Percentiles rank a stretch among this genome's conserved stretches.
These are phyloP conservation scores for Leptobrachium leishanense DNA, from an alignment of 2,113 vertebrate genomes.

Conservation along the genomic window DNA sequence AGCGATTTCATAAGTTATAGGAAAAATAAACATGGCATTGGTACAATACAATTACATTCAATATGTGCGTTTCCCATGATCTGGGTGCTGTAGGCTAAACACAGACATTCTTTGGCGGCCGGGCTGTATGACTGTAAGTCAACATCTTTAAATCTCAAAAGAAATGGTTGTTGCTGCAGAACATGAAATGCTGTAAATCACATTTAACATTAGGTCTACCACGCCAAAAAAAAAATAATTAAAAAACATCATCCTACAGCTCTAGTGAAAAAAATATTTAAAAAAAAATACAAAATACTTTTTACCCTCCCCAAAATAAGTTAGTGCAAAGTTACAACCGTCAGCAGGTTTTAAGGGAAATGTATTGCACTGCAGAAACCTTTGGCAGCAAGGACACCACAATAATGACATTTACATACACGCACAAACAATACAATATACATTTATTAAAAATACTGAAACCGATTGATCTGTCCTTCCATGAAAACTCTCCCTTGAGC, in stretches of 20 bases:
- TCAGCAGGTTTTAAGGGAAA: constrained; percentile 10
- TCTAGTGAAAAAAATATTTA: too few species aligned
- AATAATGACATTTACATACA: neutral
- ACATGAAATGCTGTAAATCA: too few species aligned
- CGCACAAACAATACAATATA: neutral
- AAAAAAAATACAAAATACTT: neutral
- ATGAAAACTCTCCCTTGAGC: neutral
- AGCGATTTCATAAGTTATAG: constrained; percentile 86
- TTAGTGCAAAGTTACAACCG: constrained; percentile 40
- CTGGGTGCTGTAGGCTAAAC: neutral
- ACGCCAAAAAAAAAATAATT: too few species aligned
- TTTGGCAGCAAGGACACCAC: neutral
- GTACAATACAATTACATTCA: constrained; percentile 73
- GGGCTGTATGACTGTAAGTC: too few species aligned
- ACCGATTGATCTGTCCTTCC: neutral
- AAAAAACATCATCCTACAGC: too few species aligned
- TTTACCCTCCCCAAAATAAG: constrained; percentile 15
- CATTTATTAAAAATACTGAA: constrained; percentile 8
- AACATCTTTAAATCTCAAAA: too few species aligned
- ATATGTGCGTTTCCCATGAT: constrained; percentile 35
- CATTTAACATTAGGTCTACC: too few species aligned
- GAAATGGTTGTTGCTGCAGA: too few species aligned
- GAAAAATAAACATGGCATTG: constrained; percentile 53
- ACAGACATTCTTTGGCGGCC: neutral
- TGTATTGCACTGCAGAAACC: constrained; percentile 3